phyloP scores from a whole-genome alignment of 2,888 invertebrate species.

The Pristionchus mayeri region DNA sequence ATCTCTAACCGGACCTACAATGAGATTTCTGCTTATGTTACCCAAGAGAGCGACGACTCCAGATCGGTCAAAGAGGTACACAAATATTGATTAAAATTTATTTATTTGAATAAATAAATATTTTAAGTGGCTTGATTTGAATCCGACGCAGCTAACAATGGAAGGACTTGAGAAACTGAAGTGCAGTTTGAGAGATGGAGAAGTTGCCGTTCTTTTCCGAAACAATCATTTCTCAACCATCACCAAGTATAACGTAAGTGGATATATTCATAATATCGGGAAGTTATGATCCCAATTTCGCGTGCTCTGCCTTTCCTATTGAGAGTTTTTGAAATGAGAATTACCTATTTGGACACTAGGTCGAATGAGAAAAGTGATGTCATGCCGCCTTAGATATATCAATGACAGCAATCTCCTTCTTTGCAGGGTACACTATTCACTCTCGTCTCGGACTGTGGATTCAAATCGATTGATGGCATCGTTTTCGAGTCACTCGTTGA shows the following conservation, averaged over 20 bases:
- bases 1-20: constrained; percentile 79
- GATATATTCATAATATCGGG: no score
- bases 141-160: constrained; percentile 1
- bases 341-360: no score
- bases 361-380: no score
- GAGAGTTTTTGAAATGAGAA: no score
- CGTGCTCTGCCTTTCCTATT: no score
- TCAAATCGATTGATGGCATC: background rate
- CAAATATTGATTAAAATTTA: no score
- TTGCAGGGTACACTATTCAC: no score
- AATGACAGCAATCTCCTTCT: no score
- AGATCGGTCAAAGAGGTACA: constrained; percentile 17
- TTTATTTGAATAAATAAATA: background rate
- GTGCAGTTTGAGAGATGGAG: constrained; percentile 74
- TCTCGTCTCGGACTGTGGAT: background rate
- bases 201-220: constrained; percentile 80
- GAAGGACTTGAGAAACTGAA: background rate
- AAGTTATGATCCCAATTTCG: no score
- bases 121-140: constrained; percentile 22
- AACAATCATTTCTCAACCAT: constrained; percentile 82
- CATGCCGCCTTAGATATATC: background rate
- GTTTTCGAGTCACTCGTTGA: background rate
- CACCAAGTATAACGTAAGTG: constrained; percentile 79
- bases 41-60: background rate
- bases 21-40: constrained; percentile 77